Base-by-base conservation (phyloP, 2,113 vertebrate species). In the Ardeotis arabs region DNA sequence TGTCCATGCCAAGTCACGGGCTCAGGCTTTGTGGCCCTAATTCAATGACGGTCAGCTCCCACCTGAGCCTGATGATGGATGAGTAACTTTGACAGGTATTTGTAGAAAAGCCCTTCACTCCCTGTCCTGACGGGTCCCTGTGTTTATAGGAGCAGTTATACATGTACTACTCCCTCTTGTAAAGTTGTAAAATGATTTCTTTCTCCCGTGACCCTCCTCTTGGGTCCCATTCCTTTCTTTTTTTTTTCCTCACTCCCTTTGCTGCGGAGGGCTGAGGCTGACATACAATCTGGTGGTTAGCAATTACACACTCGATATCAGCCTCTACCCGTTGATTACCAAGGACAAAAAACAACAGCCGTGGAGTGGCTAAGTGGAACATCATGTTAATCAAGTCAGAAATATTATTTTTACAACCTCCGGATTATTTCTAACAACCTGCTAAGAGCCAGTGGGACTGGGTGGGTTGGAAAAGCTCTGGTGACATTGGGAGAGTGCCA, bases 371-470 rank as follows among this genome's bases (percentile, higher is more conserved):
- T 64, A 52, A 93, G 44, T 78, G 92, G 81, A 95, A 80, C 91
- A 73, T 89, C 74, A 58, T 4, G 9, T 93, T 91, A 81, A 95
- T 93, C 86, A 81, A 94, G 81, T 37, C 78, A 91, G 88, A 89
- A 95, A 78, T 93, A 87, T 79, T 96, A 84, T 93, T 95, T 95
- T 93, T 95, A 53, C 89, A 74, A 78, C 72, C 69, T 83, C 60
- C 74, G 77, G 91, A 79, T 96, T 91, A 67, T 91, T 95, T 87
- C 88, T 93, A 86, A 91, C 89, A 83, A 91, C 86, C 56, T 86
- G 60, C 78, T 95, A 80, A 89, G 94, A 92, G 91, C 94, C 88
- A 84, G 41, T 31, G 85, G 92, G 90, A 79, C 85, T 85, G 83
- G 84, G 80, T 89, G 93, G 85, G 91, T 92, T 21, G 0, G 84